These are phyloP conservation scores for Beroe ovata DNA, from an alignment of 37 sponge, comb jelly and placozoan species.

Conservation along the genomic window DNA sequence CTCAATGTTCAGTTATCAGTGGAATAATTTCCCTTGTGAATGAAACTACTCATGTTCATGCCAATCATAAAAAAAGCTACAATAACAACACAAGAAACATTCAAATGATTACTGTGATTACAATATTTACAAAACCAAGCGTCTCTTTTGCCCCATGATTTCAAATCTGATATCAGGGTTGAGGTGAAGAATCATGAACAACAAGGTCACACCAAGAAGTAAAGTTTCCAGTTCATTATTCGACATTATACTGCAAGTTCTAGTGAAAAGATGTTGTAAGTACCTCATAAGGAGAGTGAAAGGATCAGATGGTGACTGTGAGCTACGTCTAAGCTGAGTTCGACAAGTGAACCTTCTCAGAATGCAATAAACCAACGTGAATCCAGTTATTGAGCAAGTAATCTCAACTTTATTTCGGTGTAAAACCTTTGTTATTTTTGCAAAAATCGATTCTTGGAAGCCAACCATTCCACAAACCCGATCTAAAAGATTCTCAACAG, in stretches of 20 bases:
- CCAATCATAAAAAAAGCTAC: no score
- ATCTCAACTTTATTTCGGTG: neutral
- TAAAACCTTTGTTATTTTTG: neutral
- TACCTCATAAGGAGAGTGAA: neutral
- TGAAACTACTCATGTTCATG: no score
- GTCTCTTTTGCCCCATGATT: neutral
- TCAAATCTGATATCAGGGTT: neutral
- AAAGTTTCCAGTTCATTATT: neutral
- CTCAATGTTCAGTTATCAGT: no score
- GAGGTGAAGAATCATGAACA: neutral
- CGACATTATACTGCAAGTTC: neutral
- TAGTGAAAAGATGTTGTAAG: neutral
- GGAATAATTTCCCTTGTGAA: no score
- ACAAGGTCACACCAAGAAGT: neutral
- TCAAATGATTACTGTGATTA: no score
- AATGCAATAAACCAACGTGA: constrained; percentile 10
- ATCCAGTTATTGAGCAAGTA: neutral
- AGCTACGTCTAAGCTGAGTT: neutral
- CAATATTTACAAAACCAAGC: neutral
- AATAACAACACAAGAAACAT: no score
- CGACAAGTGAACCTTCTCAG: neutral
- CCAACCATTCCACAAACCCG: neutral
- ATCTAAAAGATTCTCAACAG: neutral
- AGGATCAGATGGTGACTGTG: neutral
- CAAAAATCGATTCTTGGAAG: neutral